These are phyloP conservation scores for Oceanodroma tethys DNA, from an alignment of 2,113 vertebrate species.

Conservation along the genomic window DNA sequence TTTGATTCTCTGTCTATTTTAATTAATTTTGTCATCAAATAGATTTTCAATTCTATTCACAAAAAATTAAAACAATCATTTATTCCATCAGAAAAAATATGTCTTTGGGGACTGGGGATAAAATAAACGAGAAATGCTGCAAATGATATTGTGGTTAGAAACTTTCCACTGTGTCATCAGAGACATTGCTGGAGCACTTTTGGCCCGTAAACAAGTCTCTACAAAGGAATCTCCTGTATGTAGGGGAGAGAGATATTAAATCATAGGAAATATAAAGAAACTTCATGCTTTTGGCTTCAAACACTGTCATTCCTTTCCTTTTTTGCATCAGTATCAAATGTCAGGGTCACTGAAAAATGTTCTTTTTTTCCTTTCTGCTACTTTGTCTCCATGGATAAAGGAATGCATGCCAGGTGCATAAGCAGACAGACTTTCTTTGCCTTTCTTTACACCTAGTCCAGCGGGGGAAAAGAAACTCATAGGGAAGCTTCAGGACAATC, in stretches of 20 bases:
- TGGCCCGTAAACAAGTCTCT: neutral
- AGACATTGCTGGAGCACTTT: neutral
- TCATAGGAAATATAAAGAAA: constrained; percentile 43
- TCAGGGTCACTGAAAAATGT: constrained; percentile 58
- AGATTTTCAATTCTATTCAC: neutral
- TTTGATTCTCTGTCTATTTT: neutral
- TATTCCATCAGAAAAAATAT: neutral
- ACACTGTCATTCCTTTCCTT: neutral
- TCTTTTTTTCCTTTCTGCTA: constrained; percentile 10
- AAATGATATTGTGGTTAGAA: neutral
- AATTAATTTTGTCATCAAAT: neutral
- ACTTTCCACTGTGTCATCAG: neutral
- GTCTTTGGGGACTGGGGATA: neutral
- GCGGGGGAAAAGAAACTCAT: neutral
- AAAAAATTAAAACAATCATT: neutral
- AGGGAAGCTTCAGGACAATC: neutral
- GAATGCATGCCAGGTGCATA: constrained; percentile 31
- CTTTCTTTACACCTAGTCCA: neutral
- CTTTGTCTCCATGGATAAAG: constrained; percentile 17
- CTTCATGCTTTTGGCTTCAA: constrained; percentile 7
- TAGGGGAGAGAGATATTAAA: constrained; percentile 1
- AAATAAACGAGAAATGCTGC: neutral
- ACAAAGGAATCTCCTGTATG: neutral
- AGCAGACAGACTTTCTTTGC: constrained; percentile 26
- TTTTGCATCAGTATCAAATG: constrained; percentile 52